Evolutionary conservation across 2,797 vertebrate species (phyloP).

Genomic region (Phoxinus dragarum): DNA sequence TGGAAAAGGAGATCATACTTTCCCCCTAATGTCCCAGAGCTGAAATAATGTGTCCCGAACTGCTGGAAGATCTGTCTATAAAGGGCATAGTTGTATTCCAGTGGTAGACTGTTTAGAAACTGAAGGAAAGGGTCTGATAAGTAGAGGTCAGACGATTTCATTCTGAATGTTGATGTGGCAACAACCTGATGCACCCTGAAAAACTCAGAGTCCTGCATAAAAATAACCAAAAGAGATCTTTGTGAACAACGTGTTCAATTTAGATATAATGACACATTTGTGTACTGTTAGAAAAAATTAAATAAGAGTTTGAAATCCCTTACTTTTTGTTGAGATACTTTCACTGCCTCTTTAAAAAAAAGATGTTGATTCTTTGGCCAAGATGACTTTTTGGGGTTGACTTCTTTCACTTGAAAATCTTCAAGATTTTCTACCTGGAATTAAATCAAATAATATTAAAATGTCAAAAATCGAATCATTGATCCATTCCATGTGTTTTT

Average conservation of each 20-base stretch:
- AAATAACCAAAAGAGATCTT: not conserved
- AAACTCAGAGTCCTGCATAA: conserved; percentile 87
- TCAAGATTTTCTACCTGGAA: conserved; percentile 80
- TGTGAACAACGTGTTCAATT: not conserved
- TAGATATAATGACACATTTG: not conserved
- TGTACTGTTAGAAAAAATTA: not conserved
- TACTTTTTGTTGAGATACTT: conserved; percentile 86
- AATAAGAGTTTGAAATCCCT: conserved; percentile 14
- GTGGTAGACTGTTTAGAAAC: conserved; percentile 86
- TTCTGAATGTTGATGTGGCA: conserved; percentile 85
- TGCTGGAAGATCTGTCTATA: conserved; percentile 91
- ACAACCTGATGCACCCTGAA: conserved; percentile 87
- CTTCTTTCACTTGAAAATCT: conserved; percentile 70
- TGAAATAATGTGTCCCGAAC: conserved; percentile 94
- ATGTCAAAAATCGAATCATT: not conserved
- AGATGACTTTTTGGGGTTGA: conserved; percentile 55
- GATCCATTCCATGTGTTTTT: not conserved
- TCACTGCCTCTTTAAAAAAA: conserved; percentile 75
- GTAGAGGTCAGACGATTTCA: conserved; percentile 81
- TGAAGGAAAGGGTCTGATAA: conserved; percentile 85
- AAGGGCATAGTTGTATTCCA: conserved; percentile 90
- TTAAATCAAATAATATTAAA: conserved; percentile 26
- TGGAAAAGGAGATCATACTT: conserved; percentile 94
- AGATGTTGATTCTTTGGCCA: not conserved
- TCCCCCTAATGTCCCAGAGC: conserved; percentile 87